These are phyloP conservation scores for Artemia sinica DNA, from an alignment of 2,888 invertebrate species.

Conservation along the genomic window DNA sequence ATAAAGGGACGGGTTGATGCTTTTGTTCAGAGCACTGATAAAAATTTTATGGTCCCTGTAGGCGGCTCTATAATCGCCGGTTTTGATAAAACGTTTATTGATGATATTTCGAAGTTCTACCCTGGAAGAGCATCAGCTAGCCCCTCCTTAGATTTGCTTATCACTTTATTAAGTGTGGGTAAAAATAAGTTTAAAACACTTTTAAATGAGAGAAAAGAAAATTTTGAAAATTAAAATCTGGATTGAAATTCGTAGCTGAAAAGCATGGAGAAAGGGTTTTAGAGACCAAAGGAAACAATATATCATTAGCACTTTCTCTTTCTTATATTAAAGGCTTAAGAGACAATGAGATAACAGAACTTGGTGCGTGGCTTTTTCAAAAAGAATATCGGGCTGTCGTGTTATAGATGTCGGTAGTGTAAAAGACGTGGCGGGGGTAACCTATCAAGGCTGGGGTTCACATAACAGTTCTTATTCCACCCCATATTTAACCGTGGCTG, in stretches of 20 bases:
- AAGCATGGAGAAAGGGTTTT: slow-evolving; percentile 43
- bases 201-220: slow-evolving; percentile 41
- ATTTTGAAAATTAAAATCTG: slow-evolving; percentile 42
- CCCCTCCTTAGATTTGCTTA: slow-evolving; percentile 53
- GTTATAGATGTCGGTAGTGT: neutral
- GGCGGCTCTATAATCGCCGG: slow-evolving; percentile 60
- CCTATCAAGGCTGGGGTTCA: slow-evolving; percentile 47
- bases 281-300: slow-evolving; percentile 45
- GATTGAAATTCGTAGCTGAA: slow-evolving; percentile 39
- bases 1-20: slow-evolving; percentile 51
- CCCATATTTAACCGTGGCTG: slow-evolving; percentile 56
- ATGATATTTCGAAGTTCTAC: slow-evolving; percentile 49
- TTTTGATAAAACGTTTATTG: slow-evolving; percentile 43
- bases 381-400: neutral
- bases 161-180: slow-evolving; percentile 54
- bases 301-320: slow-evolving; percentile 40
- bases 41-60: slow-evolving; percentile 68
- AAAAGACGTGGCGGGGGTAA: neutral
- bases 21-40: slow-evolving; percentile 65
- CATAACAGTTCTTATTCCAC: slow-evolving; percentile 42
- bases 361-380: neutral
- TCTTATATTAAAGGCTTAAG: neutral
- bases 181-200: slow-evolving; percentile 43
- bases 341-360: neutral
- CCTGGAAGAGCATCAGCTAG: slow-evolving; percentile 54